Percentiles rank a stretch among this genome's conserved stretches.
These are phyloP conservation scores for Mythimna vitellina DNA, from an alignment of 2,888 invertebrate genomes.

Conservation along the genomic window DNA sequence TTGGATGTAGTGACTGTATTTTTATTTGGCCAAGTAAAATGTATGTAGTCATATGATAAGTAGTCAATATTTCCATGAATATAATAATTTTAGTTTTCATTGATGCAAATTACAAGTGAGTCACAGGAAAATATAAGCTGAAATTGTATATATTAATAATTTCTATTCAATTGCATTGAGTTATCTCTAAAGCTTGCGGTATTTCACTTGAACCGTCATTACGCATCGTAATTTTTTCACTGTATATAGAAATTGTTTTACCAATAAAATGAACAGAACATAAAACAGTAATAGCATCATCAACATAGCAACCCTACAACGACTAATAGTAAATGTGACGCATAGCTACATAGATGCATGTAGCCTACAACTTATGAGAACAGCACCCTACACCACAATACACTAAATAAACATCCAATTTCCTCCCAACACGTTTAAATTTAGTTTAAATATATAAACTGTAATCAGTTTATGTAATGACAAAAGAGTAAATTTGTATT, in stretches of 20 bases:
- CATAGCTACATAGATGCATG: slow-evolving; percentile 67
- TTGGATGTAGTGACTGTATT: slow-evolving; percentile 8
- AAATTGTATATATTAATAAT: slow-evolving; percentile 14
- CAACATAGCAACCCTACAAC: slow-evolving; percentile 50
- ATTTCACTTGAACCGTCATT: slow-evolving; percentile 31
- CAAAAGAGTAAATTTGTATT: slow-evolving; percentile 47
- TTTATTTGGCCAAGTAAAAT: neutral
- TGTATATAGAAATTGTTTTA: neutral
- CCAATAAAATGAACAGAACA: slow-evolving; percentile 25
- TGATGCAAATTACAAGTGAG: slow-evolving; percentile 11
- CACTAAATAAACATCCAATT: slow-evolving; percentile 72
- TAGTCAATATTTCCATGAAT: slow-evolving; percentile 2
- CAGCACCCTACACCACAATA: slow-evolving; percentile 56
- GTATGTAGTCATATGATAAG: neutral
- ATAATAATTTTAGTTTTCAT: slow-evolving; percentile 6
- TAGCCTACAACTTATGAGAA: slow-evolving; percentile 68
- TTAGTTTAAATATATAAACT: slow-evolving; percentile 66
- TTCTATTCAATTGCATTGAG: slow-evolving; percentile 15
- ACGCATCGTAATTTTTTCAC: slow-evolving; percentile 9
- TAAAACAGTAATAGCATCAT: slow-evolving; percentile 35
- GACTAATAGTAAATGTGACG: slow-evolving; percentile 59
- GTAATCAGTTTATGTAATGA: slow-evolving; percentile 61
- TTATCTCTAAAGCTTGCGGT: slow-evolving; percentile 19
- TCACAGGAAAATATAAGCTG: slow-evolving; percentile 42
- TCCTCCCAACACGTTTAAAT: slow-evolving; percentile 66